Conservation (phyloP, 2,797 vertebrate genomes). For the Bufotes viridis region DNA sequence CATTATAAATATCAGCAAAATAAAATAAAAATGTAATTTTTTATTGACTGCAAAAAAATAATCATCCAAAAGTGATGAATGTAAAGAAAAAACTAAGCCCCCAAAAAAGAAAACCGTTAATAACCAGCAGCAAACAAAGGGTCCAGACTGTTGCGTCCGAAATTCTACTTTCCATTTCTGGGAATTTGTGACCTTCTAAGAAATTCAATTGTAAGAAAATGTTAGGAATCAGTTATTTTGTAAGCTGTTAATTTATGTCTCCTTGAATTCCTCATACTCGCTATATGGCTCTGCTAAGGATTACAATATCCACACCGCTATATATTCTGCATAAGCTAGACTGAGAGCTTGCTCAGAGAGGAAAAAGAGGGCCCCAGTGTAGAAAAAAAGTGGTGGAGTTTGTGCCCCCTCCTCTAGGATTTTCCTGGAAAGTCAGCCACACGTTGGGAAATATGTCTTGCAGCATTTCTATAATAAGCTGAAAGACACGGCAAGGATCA, state of each 20-base stretch:
- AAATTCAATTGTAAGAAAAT: neutral
- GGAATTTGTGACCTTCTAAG: conserved; percentile 7
- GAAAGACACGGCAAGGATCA: conserved; percentile 41
- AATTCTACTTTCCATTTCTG: neutral
- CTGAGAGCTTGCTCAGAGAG: neutral
- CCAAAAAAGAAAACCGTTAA: neutral
- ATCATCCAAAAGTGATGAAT: neutral
- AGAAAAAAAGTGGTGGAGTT: conserved; percentile 8
- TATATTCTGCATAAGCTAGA: neutral
- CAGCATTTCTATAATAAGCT: conserved; percentile 48
- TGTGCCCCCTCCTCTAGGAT: conserved; percentile 34
- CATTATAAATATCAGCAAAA: neutral
- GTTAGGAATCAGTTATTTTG: conserved; percentile 9
- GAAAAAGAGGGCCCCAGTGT: conserved; percentile 33
- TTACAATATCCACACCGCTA: neutral
- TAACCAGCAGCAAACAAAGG: neutral
- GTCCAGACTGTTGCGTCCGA: neutral
- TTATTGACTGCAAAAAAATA: neutral
- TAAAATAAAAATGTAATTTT: neutral
- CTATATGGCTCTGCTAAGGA: neutral
- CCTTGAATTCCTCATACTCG: neutral
- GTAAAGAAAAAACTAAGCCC: neutral
- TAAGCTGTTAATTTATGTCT: conserved; percentile 21
- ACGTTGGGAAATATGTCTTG: conserved; percentile 48
- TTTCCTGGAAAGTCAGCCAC: conserved; percentile 49